Evolutionary conservation across 2,797 vertebrate species (phyloP), one percentile per base, ranked within the genome.

Genomic region (Microctenopoma stevenorrisi): DNA sequence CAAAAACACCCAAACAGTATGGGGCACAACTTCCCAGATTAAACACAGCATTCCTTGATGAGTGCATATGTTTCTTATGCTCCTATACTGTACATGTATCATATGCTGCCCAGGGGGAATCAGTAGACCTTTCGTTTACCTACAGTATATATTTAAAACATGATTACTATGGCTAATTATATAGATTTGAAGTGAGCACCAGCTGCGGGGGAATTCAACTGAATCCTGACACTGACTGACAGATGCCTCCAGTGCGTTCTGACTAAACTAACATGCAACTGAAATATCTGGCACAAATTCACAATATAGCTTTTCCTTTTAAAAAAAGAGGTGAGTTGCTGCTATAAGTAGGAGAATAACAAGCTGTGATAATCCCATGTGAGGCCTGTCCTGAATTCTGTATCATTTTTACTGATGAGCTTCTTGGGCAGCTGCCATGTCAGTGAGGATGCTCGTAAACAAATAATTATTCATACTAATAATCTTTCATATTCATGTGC

Each of bases 401-500:
- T 90, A 92, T 89, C 88, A 87, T 91, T 91, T 91, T 90, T 86
- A 91, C 87, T 86, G 90, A 89, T 92, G 92, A 91, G 90, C 90
- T 90, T 90, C 85, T 94, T 94, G 92, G 92, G 86, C 77, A 60
- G 75, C 87, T 89, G 93, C 93, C 93, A 94, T 89, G 81, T 86
- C 85, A 84, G 87, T 74, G 13, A 86, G 84, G 89, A 91, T 87
- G 81, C 87, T 90, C 69, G 91, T 94, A 93, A 94, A 94, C 93
- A 94, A 93, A 94, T 93, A 90, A 94, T 94, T 92, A 94, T 94
- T 91, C 89, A 91, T 89, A 93, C 93, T 92, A 94, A 94, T 93
- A 90, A 92, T 92, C 89, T 92, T 89, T 87, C 86, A 89, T 89
- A 92, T 94, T 94, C 88, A 91, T 93, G 91, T 89, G 92, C 90